phyloP scores from a whole-genome alignment of 2,113 vertebrate species.

The Myxocyprinus asiaticus region DNA sequence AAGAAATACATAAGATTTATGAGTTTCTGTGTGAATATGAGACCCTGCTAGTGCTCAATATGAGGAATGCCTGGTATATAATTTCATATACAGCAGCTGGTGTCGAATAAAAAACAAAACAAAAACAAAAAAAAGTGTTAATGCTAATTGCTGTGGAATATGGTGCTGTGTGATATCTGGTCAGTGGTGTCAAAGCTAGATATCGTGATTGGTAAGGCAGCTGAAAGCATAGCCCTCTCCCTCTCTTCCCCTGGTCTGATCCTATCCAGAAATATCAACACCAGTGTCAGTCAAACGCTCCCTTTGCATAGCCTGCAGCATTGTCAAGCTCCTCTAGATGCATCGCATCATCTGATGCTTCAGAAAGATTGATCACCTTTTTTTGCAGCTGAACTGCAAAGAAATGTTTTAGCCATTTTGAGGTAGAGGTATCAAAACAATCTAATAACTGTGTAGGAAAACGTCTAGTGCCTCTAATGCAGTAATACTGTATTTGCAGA shows the following conservation, averaged over 20 bases:
- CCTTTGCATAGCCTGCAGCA: background rate
- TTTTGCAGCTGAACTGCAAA: background rate
- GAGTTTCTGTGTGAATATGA: background rate
- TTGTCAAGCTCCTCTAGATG: background rate
- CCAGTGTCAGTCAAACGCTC: background rate
- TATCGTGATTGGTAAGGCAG: background rate
- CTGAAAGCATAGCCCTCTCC: background rate
- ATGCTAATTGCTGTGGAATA: slow-evolving; percentile 22
- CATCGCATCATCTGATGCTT: background rate
- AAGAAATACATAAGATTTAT: background rate
- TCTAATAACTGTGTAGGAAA: no score
- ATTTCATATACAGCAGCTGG: slow-evolving; percentile 18
- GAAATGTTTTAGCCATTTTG: background rate
- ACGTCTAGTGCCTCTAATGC: no score
- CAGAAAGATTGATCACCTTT: slow-evolving; percentile 11
- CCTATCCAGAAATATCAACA: background rate
- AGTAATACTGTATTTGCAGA: no score
- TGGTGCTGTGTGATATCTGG: slow-evolving; percentile 24
- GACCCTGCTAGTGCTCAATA: background rate
- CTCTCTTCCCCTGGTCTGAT: background rate
- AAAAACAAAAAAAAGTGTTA: background rate
- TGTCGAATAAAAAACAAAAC: background rate
- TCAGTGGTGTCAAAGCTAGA: background rate
- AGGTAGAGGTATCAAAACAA: no score
- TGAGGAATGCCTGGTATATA: background rate